Base-by-base conservation (phyloP, 1,140 invertebrate species). In the Drosophila kohkoa region DNA sequence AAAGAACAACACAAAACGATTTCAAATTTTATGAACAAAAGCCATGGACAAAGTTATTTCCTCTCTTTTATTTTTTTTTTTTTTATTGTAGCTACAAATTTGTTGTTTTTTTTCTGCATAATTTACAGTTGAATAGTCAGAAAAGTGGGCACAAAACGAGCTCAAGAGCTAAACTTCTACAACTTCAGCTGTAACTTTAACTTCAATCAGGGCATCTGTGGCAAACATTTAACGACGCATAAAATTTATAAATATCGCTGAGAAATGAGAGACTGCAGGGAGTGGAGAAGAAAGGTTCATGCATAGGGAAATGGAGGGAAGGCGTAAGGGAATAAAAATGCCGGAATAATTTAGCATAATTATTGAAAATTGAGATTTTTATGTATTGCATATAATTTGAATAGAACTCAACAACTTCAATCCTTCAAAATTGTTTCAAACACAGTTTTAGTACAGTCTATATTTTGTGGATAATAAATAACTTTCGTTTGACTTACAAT, bases 191-290 rank as follows among this genome's bases (percentile, higher is more conserved):
- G 13, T 1, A 60, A 48, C 25, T 48, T 45, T 28, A 65, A 30
- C 49, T 38, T 20, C 60, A 52, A 64, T 52, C 60, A 3, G 6
- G 15, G 38, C 13, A 77, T 67, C 35, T 77, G 45, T 59, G 59
- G 16, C 70, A 78, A 82, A 68, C 76, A 79, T 83, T 83, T 79
- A 83, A 77, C 76, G 81, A 83, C 55, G 81, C 81, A 82, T 83
- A 83, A 83, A 83, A 79, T 79, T 68, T 83, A 76, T 76, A 82
- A 82, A 82, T 79, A 82, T 55, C 52, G 25, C 30, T 5, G 35
- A 55, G 13, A 13, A 11, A 35, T 80, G 45, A 16, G 20, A 41
- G 11, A n/a, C 1, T 1, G 54, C 6, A 5, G 5, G 41, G 16
- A 35, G 11, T 6, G 11, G 28, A 20, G 10, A 13, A 38, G 30